Percentiles rank a stretch among this genome's conserved stretches.
These are phyloP conservation scores for Gracilinanus agilis DNA, from an alignment of 2,113 vertebrate species.

Conservation along the genomic window DNA sequence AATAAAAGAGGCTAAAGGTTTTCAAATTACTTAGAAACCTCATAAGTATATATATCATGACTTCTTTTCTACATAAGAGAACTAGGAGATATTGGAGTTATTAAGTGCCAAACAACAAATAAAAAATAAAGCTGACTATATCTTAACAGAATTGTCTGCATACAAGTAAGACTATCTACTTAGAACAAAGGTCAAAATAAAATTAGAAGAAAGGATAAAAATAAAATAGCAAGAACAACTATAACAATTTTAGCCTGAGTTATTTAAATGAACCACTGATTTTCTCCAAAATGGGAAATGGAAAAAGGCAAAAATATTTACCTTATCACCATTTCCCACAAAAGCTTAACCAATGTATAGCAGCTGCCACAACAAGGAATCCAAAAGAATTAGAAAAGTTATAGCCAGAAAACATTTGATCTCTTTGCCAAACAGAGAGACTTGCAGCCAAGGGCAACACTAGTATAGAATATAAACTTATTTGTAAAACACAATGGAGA, in stretches of 20 bases:
- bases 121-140: not conserved
- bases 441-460: not conserved
- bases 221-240: not conserved
- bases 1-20: not conserved
- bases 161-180: not conserved
- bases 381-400: not conserved
- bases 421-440: not conserved
- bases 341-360: conserved; percentile 1
- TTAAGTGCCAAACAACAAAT: not conserved
- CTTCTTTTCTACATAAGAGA: not conserved
- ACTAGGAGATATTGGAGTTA: not conserved
- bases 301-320: not conserved
- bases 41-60: not conserved
- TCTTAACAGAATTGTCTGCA: not conserved
- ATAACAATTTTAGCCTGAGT: not conserved
- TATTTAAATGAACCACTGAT: not conserved
- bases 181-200: not conserved
- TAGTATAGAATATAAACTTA: not conserved
- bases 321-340: not conserved
- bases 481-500: not conserved
- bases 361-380: not conserved
- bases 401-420: not conserved
- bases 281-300: not conserved
- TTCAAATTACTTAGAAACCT: not conserved
- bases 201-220: not conserved